These are phyloP conservation scores for Mechanitis mazaeus DNA, from an alignment of 2,888 invertebrate species.

Conservation along the genomic window DNA sequence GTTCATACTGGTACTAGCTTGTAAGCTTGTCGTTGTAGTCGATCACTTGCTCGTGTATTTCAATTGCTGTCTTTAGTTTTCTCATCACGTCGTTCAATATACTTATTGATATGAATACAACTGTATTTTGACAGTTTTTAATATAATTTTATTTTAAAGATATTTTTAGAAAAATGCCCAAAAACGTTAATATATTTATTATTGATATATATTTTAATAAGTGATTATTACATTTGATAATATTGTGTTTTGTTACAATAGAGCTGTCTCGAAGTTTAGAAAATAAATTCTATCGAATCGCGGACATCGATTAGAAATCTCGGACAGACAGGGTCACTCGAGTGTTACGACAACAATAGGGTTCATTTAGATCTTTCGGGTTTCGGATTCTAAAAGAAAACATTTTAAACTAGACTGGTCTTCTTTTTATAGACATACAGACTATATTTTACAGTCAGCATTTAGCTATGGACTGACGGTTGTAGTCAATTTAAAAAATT, in stretches of 20 bases:
- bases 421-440: too few relatives aligned
- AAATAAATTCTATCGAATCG: background rate
- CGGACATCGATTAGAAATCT: background rate
- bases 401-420: too few relatives aligned
- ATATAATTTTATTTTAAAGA: too few relatives aligned
- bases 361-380: constrained; percentile 3
- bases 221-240: too few relatives aligned
- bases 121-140: too few relatives aligned
- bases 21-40: constrained; percentile 1
- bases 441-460: too few relatives aligned
- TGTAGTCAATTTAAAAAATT: too few relatives aligned
- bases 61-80: background rate
- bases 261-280: background rate
- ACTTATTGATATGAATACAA: background rate
- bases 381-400: background rate
- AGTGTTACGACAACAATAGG: constrained; percentile 2
- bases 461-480: too few relatives aligned
- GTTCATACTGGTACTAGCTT: background rate
- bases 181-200: too few relatives aligned
- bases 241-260: background rate
- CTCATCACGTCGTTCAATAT: background rate
- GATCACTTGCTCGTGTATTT: constrained; percentile 3
- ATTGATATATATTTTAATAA: too few relatives aligned
- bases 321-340: background rate
- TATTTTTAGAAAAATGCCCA: too few relatives aligned